Evolutionary conservation across 2,888 invertebrate species (phyloP).

Genomic region (Acholoe squamosa): DNA sequence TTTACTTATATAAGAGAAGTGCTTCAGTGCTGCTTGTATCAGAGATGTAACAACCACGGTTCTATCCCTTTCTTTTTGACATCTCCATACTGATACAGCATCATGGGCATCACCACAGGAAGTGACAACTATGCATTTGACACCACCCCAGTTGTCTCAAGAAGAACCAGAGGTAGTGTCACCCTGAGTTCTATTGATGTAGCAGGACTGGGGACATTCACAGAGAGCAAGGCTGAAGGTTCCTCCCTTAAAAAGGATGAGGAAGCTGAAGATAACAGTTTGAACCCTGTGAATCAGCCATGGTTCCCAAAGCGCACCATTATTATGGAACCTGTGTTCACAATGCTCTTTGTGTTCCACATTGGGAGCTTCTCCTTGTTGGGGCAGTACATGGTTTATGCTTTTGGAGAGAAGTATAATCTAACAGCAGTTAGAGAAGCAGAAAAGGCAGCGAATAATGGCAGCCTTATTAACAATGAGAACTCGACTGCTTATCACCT

Average conservation of each 20-base stretch:
- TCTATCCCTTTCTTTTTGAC: too few species aligned
- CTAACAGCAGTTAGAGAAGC: background rate
- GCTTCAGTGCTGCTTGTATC: too few species aligned
- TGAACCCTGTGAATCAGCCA: background rate
- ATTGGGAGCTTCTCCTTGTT: background rate
- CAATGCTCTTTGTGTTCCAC: conserved; percentile 13
- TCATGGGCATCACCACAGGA: too few species aligned
- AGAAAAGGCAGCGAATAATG: background rate
- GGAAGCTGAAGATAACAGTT: background rate
- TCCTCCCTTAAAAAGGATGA: background rate
- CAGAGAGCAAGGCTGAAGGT: background rate
- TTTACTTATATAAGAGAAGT: too few species aligned
- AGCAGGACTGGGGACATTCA: background rate
- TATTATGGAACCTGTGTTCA: background rate
- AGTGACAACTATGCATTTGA: conserved; percentile 22
- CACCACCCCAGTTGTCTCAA: background rate
- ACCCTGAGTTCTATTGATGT: background rate
- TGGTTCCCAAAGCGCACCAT: background rate
- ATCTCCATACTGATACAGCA: too few species aligned
- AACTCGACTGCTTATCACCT: background rate
- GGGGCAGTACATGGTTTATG: conserved; percentile 5
- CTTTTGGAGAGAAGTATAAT: conserved; percentile 28
- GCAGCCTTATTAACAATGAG: too few species aligned
- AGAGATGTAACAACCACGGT: too few species aligned
- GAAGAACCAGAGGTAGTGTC: background rate